Evolutionary conservation across 2,888 invertebrate genomes (phyloP).

Genomic region (Limnephilus rhombicus): DNA sequence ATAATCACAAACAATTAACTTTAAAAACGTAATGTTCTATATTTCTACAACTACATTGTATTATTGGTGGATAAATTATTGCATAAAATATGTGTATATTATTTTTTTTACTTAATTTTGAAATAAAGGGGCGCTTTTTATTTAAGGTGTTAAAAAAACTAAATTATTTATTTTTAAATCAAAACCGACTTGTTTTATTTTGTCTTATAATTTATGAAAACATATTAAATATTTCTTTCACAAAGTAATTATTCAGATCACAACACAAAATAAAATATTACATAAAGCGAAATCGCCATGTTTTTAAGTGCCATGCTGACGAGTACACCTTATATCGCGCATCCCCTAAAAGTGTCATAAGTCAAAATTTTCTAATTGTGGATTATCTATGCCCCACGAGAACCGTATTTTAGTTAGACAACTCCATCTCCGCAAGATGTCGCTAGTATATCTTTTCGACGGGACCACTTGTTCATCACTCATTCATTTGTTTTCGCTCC

Average conservation of each 20-base stretch:
- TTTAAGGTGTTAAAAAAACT: not conserved
- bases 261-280: not conserved
- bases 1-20: not conserved
- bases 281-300: not conserved
- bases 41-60: not conserved
- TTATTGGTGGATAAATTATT: not conserved
- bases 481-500: too few species aligned
- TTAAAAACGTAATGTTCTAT: not conserved
- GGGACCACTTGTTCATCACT: too few species aligned
- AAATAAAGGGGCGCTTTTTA: conserved; percentile 22
- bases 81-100: not conserved
- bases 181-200: not conserved
- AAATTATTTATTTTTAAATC: conserved; percentile 10
- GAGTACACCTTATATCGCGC: too few species aligned
- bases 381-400: too few species aligned
- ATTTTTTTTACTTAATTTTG: conserved; percentile 15
- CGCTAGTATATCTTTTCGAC: too few species aligned
- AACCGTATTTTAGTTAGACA: too few species aligned
- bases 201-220: not conserved
- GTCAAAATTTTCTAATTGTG: too few species aligned
- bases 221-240: not conserved
- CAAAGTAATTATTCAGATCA: not conserved
- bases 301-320: too few species aligned
- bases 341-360: too few species aligned
- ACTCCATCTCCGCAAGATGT: too few species aligned